Evolutionary conservation across 2,113 vertebrate species (phyloP).

Genomic region (Prunella fulvescens): DNA sequence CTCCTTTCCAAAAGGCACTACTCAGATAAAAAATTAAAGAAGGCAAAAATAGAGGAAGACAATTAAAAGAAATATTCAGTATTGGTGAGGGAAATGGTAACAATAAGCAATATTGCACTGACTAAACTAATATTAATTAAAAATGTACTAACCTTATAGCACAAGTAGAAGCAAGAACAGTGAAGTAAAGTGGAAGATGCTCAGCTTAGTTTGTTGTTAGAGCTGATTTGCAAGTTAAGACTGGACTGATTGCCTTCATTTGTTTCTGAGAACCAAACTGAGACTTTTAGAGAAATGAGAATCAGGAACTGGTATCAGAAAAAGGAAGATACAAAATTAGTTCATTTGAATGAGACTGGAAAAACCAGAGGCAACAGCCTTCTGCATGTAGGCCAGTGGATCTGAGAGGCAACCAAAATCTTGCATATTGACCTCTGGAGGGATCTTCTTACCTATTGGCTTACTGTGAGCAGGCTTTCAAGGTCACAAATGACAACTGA

Average conservation of each 20-base stretch:
- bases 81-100: neutral
- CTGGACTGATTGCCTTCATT: neutral
- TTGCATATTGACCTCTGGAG: neutral
- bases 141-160: conserved; percentile 1
- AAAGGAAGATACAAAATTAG: neutral
- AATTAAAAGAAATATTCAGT: neutral
- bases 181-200: neutral
- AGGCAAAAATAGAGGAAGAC: neutral
- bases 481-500: neutral
- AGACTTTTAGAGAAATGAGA: conserved; percentile 18
- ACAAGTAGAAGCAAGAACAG: neutral
- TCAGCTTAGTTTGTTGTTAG: neutral
- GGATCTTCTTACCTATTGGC: neutral
- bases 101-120: neutral
- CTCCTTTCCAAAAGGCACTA: neutral
- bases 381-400: neutral
- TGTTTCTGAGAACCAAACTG: neutral
- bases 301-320: conserved; percentile 13
- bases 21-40: neutral
- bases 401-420: neutral
- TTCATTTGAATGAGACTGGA: neutral
- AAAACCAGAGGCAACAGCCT: neutral
- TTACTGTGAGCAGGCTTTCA: neutral
- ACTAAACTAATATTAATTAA: neutral
- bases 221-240: neutral